A percentile compares a stretch with the other conserved stretches of the same genome.
phyloP scores from a whole-genome alignment of 2,797 vertebrate species.

The Malacoraja senta region DNA sequence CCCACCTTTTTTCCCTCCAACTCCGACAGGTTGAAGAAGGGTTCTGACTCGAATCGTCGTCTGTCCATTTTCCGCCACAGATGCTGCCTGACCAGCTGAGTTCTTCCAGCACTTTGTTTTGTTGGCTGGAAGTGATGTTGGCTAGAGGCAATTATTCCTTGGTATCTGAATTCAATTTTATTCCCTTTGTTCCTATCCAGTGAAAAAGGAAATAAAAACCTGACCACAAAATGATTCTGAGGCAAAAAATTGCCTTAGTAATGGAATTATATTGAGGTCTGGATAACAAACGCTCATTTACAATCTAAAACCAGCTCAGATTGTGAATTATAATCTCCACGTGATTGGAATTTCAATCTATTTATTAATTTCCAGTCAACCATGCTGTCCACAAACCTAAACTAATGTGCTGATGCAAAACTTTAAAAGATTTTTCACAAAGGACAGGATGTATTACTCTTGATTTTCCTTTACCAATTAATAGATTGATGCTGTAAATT shows the following conservation, averaged over 20 bases:
- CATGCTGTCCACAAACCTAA: background rate
- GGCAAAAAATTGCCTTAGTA: background rate
- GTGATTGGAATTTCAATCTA: background rate
- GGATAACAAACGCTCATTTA: background rate
- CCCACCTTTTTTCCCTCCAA: too few species aligned
- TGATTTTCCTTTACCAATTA: background rate
- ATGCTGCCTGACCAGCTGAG: too few species aligned
- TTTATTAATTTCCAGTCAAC: background rate
- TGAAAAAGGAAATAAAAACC: background rate
- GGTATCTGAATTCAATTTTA: background rate
- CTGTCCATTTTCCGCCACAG: too few species aligned
- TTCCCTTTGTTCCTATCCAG: background rate
- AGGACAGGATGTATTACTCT: background rate
- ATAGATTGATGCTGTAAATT: background rate
- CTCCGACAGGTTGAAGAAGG: too few species aligned
- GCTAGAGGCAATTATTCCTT: background rate
- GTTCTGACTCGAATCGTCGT: too few species aligned
- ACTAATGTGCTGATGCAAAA: too few species aligned
- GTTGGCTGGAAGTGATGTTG: background rate
- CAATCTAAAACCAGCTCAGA: background rate
- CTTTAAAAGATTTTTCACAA: background rate
- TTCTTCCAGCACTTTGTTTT: too few species aligned
- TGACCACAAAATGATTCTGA: background rate
- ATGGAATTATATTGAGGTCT: background rate
- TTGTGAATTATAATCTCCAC: background rate